These are phyloP conservation scores for Adela reaumurella DNA, from an alignment of 2,888 invertebrate species.

Conservation along the genomic window DNA sequence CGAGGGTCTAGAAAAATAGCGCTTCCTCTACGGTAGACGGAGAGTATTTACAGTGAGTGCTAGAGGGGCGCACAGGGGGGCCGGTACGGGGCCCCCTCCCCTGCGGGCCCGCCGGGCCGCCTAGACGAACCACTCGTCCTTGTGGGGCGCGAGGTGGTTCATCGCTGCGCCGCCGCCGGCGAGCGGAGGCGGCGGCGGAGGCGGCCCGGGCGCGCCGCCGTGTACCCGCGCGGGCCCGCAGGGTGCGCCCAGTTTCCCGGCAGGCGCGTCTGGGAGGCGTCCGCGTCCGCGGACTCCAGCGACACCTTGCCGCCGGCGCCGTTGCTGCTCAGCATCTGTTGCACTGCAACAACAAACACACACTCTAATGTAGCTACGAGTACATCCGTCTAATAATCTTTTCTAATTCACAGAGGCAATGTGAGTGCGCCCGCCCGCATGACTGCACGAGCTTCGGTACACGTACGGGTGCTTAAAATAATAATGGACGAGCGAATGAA, in stretches of 20 bases:
- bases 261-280: slow-evolving; percentile 26
- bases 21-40: not conserved
- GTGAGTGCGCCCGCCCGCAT: no score
- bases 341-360: slow-evolving; percentile 49
- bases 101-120: slow-evolving; percentile 25
- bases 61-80: not conserved
- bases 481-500: no score
- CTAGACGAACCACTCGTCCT: slow-evolving; percentile 89
- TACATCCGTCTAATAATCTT: no score
- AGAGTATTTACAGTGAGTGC: not conserved
- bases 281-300: slow-evolving; percentile 31
- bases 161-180: slow-evolving; percentile 85
- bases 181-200: slow-evolving; percentile 66
- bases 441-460: no score
- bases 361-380: no score
- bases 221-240: slow-evolving; percentile 76
- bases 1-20: not conserved
- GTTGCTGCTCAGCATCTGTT: slow-evolving; percentile 69
- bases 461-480: no score
- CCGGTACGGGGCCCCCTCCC: slow-evolving; percentile 11
- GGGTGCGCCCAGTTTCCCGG: slow-evolving; percentile 96
- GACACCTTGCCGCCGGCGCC: slow-evolving; percentile 49
- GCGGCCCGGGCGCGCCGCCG: slow-evolving; percentile 82
- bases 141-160: slow-evolving; percentile 78
- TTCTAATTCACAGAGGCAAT: no score